Percentiles rank a stretch among this genome's conserved stretches.
Conservation (phyloP, 2,113 vertebrate species). For the Holacanthus passer region DNA sequence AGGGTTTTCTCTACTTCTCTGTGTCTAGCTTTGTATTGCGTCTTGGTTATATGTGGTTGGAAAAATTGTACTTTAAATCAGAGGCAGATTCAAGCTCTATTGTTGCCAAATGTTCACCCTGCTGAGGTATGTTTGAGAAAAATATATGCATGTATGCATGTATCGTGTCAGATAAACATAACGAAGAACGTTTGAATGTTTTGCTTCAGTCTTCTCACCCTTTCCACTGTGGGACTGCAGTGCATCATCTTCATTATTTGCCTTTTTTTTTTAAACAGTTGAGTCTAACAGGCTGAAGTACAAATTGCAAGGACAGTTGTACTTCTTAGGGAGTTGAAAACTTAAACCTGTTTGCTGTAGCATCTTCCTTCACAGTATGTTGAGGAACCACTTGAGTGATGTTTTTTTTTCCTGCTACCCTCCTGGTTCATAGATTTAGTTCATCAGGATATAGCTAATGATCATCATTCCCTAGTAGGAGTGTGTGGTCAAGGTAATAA, state of each 20-base stretch:
- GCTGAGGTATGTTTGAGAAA: no score
- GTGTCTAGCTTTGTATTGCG: no score
- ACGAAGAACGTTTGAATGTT: no score
- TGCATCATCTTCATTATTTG: no score
- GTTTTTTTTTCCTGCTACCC: background rate
- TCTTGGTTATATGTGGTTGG: no score
- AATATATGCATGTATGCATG: no score
- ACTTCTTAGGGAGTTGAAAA: background rate
- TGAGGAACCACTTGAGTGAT: background rate
- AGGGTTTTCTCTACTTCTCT: no score
- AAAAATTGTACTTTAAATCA: no score
- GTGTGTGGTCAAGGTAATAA: background rate
- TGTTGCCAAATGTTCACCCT: no score
- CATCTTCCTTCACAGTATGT: background rate
- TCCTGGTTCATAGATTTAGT: background rate
- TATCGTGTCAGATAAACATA: no score
- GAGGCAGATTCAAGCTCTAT: no score
- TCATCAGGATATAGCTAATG: background rate
- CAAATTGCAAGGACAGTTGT: background rate
- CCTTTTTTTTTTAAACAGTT: background rate
- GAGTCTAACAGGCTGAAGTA: background rate
- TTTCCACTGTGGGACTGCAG: background rate
- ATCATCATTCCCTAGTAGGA: no score
- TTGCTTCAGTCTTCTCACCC: background rate
- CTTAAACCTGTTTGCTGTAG: background rate